Percentiles rank a stretch among this genome's conserved stretches.
phyloP scores from a whole-genome alignment of 2,797 vertebrate genomes.

The Lutjanus campechanus region DNA sequence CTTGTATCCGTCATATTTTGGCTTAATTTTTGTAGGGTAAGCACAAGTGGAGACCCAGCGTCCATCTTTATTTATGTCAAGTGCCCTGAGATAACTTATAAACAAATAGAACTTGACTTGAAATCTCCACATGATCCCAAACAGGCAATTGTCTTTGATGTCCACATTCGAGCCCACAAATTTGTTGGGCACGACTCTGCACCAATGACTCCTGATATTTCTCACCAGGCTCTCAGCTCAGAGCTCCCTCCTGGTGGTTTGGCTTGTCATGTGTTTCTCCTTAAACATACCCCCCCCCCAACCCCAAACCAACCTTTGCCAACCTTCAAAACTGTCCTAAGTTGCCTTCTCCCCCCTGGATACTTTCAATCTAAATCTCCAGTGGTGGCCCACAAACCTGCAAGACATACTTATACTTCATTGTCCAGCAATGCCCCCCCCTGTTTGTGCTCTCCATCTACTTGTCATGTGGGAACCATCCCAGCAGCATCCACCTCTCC shows the following conservation, averaged over 20 bases:
- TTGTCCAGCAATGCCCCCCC: background rate
- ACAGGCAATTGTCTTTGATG: conserved; percentile 15
- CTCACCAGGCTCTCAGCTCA: conserved; percentile 17
- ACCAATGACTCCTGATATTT: background rate
- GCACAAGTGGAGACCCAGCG: too few species aligned
- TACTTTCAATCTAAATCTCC: conserved; percentile 54
- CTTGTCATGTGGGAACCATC: conserved; percentile 15
- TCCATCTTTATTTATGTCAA: too few species aligned
- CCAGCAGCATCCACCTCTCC: background rate
- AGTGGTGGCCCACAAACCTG: conserved; percentile 24
- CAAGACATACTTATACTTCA: conserved; percentile 8
- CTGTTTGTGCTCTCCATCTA: conserved; percentile 9
- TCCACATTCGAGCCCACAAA: background rate
- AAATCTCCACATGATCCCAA: conserved; percentile 7
- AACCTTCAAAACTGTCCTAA: conserved; percentile 14
- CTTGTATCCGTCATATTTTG: too few species aligned
- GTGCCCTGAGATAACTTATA: too few species aligned
- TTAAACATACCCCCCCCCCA: background rate
- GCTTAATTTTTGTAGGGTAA: too few species aligned
- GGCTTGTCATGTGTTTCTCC: background rate
- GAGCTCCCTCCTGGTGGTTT: background rate
- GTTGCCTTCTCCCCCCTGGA: conserved; percentile 19
- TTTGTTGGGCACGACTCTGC: background rate
- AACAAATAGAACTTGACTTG: too few species aligned
- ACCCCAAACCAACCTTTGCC: too few species aligned